phyloP scores from a whole-genome alignment of 2,888 invertebrate genomes.

The Parnassius glacialis region DNA sequence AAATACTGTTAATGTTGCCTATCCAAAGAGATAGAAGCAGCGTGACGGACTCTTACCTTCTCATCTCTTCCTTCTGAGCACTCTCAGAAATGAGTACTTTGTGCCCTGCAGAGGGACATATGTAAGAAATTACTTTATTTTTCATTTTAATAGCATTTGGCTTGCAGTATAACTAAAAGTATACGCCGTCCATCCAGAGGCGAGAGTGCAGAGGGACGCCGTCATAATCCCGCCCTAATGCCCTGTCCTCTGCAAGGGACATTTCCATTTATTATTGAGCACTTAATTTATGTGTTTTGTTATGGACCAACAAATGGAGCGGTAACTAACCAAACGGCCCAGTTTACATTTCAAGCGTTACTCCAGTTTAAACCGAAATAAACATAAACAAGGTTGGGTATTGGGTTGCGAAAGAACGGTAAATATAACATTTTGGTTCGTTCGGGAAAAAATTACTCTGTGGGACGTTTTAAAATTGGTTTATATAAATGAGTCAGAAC shows the following conservation, averaged over 20 bases:
- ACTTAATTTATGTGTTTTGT: conserved; percentile 82
- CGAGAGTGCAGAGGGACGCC: conserved; percentile 61
- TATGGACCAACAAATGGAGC: conserved; percentile 73
- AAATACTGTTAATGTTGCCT: too few relatives aligned
- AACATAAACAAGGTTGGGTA: conserved; percentile 28
- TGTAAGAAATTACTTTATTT: too few relatives aligned
- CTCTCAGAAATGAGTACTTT: too few relatives aligned
- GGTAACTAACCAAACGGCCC: conserved; percentile 46
- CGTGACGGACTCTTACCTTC: too few relatives aligned
- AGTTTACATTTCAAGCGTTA: conserved; percentile 29
- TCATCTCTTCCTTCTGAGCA: too few relatives aligned
- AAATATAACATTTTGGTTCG: conserved; percentile 37
- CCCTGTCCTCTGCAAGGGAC: conserved; percentile 81
- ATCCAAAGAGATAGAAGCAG: too few relatives aligned
- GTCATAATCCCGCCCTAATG: conserved; percentile 80
- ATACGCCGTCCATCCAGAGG: conserved; percentile 33
- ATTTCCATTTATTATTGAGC: conserved; percentile 82
- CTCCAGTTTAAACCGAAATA: conserved; percentile 35
- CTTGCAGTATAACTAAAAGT: conserved; percentile 27
- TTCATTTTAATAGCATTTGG: not conserved
- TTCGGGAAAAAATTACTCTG: conserved; percentile 51
- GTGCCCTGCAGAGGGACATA: too few relatives aligned
- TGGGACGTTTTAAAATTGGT: conserved; percentile 60
- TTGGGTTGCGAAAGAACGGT: conserved; percentile 24
- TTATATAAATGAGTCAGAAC: conserved; percentile 38